Percentiles rank a stretch among this genome's conserved stretches.
Conservation (phyloP, 2,888 invertebrate genomes). For the Ormyrus pomaceus region DNA sequence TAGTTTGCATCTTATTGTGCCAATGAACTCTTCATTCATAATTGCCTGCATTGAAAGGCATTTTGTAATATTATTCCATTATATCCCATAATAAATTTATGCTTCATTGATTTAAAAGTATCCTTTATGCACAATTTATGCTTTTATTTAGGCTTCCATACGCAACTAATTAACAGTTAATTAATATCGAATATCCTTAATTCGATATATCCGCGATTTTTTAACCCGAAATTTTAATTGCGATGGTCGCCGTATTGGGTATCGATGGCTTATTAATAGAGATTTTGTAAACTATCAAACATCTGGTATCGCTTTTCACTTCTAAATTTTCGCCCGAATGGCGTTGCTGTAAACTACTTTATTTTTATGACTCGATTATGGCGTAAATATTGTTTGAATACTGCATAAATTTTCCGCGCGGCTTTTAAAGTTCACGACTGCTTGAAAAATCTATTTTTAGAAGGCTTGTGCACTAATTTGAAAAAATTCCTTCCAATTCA, state of each 20-base stretch:
- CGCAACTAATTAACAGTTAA: too few species aligned
- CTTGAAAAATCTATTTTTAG: conserved; percentile 16
- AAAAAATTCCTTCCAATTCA: conserved; percentile 10
- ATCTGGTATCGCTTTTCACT: conserved; percentile 39
- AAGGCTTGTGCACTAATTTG: conserved; percentile 16
- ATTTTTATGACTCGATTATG: conserved; percentile 18
- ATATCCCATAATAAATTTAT: background rate
- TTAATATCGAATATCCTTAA: too few species aligned
- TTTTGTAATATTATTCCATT: background rate
- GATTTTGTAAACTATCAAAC: conserved; percentile 21
- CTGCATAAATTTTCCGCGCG: background rate
- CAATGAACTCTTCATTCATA: conserved; percentile 33
- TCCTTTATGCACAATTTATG: too few species aligned
- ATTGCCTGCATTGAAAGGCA: conserved; percentile 7
- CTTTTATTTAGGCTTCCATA: too few species aligned
- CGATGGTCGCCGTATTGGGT: conserved; percentile 22
- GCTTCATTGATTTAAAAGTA: too few species aligned
- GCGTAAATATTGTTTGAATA: background rate
- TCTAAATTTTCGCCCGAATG: conserved; percentile 20
- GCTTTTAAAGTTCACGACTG: background rate
- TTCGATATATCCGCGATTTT: background rate
- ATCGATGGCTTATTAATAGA: conserved; percentile 32
- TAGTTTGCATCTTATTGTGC: background rate
- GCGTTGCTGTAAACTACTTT: conserved; percentile 1
- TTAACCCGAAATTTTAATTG: background rate